These are phyloP conservation scores for Luperina nickerlii DNA, from an alignment of 2,888 invertebrate species.

Conservation along the genomic window DNA sequence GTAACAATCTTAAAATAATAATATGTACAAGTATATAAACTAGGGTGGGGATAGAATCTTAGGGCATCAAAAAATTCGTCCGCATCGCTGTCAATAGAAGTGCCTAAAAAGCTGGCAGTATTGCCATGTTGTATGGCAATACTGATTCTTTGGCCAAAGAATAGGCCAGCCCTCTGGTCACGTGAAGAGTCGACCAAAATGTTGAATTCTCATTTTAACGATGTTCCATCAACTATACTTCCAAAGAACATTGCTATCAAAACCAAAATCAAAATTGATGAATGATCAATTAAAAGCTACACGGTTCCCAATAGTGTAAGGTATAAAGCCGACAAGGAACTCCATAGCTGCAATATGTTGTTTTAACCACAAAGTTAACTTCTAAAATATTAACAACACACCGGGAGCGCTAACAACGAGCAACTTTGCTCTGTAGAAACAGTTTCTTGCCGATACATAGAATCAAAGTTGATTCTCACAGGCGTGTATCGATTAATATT, in stretches of 20 bases:
- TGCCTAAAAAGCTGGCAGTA: not conserved
- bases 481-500: constrained; percentile 14
- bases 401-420: constrained; percentile 12
- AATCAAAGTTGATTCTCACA: constrained; percentile 20
- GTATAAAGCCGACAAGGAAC: not conserved
- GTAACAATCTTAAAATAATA: too few relatives aligned
- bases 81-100: not conserved
- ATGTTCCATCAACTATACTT: not conserved
- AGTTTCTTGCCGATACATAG: constrained; percentile 27
- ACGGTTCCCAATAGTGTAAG: not conserved
- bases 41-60: not conserved
- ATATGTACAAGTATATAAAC: not conserved
- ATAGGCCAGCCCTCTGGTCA: not conserved
- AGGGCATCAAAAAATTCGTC: not conserved
- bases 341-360: not conserved
- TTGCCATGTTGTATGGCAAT: not conserved
- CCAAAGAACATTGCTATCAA: not conserved
- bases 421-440: constrained; percentile 17
- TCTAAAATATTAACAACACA: constrained; percentile 34
- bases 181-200: not conserved
- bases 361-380: constrained; percentile 25
- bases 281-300: not conserved
- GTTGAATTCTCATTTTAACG: not conserved
- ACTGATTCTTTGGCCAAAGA: not conserved
- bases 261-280: not conserved